Evolutionary conservation across 2,888 invertebrate species (phyloP).

Genomic region (Pristionchus exspectatus): DNA sequence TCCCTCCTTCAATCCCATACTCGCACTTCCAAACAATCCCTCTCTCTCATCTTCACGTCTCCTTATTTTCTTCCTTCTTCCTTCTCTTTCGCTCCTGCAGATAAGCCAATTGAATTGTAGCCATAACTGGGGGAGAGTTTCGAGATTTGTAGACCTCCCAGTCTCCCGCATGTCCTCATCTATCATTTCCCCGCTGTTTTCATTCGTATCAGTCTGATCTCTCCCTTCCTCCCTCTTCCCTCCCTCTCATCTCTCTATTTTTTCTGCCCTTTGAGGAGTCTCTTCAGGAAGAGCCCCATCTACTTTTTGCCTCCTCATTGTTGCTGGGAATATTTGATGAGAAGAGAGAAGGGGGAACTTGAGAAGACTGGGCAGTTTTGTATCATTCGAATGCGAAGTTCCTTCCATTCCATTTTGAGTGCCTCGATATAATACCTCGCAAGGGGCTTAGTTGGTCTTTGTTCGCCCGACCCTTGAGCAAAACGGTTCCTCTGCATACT

Average conservation of each 20-base stretch:
- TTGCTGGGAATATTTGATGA: slow-evolving; percentile 46
- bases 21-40: slow-evolving; percentile 28
- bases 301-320: slow-evolving; percentile 41
- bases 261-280: slow-evolving; percentile 28
- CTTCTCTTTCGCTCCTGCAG: neutral
- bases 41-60: neutral
- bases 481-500: slow-evolving; percentile 19
- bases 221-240: neutral
- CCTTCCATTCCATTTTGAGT: neutral
- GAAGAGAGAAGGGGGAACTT: slow-evolving; percentile 11
- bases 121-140: slow-evolving; percentile 29
- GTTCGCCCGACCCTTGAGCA: neutral
- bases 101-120: slow-evolving; percentile 14
- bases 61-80: slow-evolving; percentile 16
- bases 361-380: slow-evolving; percentile 2
- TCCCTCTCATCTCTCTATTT: slow-evolving; percentile 32
- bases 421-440: slow-evolving; percentile 15
- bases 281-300: slow-evolving; percentile 42
- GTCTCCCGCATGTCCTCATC: slow-evolving; percentile 1
- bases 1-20: neutral
- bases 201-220: slow-evolving; percentile 17
- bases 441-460: slow-evolving; percentile 26
- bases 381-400: neutral
- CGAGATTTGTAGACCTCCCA: slow-evolving; percentile 4
- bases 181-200: slow-evolving; percentile 24